Evolutionary conservation across 2,113 vertebrate genomes (phyloP).

Genomic region (Chlorodrepanis virens): DNA sequence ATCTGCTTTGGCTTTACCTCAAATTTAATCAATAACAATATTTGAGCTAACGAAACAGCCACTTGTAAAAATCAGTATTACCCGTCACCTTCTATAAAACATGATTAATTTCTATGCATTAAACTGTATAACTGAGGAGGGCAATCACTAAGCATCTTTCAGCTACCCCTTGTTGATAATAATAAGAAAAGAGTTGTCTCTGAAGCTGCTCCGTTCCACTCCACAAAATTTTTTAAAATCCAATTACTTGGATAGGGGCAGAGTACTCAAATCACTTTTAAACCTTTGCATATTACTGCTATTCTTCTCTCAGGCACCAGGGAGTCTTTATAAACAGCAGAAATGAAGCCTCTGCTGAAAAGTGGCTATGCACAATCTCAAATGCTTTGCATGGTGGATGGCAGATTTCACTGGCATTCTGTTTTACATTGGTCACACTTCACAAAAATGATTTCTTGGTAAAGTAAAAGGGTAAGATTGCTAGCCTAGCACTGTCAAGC

Average conservation of each 20-base stretch:
- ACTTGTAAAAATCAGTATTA: background rate
- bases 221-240: background rate
- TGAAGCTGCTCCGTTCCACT: background rate
- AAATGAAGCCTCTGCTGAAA: background rate
- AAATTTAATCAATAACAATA: conserved; percentile 32
- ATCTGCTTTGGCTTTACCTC: background rate
- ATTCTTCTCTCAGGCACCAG: background rate
- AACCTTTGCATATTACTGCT: background rate
- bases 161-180: background rate
- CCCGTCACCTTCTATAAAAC: background rate
- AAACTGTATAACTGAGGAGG: background rate
- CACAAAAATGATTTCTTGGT: background rate
- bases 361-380: background rate
- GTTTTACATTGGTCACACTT: background rate
- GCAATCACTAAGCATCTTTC: background rate
- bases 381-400: background rate
- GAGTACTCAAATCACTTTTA: background rate
- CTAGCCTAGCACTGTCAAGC: background rate
- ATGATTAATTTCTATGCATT: background rate
- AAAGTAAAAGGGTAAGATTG: background rate
- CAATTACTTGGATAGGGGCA: background rate
- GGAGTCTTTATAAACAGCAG: background rate
- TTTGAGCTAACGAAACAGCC: conserved; percentile 11
- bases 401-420: background rate
- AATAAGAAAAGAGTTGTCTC: background rate